Percentiles rank a stretch among this genome's conserved stretches.
Evolutionary conservation across 2,113 vertebrate genomes (phyloP).

Genomic region (Plotosus lineatus): DNA sequence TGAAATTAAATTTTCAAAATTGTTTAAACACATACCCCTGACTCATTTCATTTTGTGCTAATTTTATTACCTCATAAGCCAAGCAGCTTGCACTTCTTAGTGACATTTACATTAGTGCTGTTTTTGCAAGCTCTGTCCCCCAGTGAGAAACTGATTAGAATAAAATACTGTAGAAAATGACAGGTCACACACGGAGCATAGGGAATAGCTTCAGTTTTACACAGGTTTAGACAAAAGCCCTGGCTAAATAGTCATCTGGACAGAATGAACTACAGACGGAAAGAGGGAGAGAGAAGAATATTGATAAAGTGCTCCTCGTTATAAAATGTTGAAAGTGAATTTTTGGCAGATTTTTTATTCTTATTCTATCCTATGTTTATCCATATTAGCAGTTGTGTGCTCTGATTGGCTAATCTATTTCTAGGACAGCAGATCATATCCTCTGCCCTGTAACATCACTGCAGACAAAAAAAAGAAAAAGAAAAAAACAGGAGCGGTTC

Average conservation of each 20-base stretch:
- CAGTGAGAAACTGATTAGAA: slow-evolving; percentile 26
- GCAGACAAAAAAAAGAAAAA: no score
- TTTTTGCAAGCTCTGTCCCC: slow-evolving; percentile 14
- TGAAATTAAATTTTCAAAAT: slow-evolving; percentile 20
- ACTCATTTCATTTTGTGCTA: slow-evolving; percentile 8
- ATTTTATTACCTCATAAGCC: slow-evolving; percentile 42
- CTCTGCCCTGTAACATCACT: no score
- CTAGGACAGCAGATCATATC: no score
- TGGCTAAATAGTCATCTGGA: slow-evolving; percentile 20
- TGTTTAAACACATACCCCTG: slow-evolving; percentile 27
- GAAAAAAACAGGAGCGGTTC: no score
- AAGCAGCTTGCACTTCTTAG: slow-evolving; percentile 31
- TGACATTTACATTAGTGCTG: slow-evolving; percentile 39
- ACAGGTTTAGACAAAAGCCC: slow-evolving; percentile 27
- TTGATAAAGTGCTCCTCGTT: not conserved
- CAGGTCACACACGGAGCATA: slow-evolving; percentile 21
- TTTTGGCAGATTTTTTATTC: no score
- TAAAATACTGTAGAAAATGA: slow-evolving; percentile 14
- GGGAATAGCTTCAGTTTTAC: slow-evolving; percentile 13
- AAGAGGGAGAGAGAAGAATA: not conserved
- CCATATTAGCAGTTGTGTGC: no score
- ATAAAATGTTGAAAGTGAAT: slow-evolving; percentile 16
- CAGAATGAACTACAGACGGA: not conserved
- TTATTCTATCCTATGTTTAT: no score
- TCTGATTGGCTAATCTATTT: no score